Evolutionary conservation across 2,113 vertebrate species (phyloP).

Genomic region (Neotragus pygmaeus): DNA sequence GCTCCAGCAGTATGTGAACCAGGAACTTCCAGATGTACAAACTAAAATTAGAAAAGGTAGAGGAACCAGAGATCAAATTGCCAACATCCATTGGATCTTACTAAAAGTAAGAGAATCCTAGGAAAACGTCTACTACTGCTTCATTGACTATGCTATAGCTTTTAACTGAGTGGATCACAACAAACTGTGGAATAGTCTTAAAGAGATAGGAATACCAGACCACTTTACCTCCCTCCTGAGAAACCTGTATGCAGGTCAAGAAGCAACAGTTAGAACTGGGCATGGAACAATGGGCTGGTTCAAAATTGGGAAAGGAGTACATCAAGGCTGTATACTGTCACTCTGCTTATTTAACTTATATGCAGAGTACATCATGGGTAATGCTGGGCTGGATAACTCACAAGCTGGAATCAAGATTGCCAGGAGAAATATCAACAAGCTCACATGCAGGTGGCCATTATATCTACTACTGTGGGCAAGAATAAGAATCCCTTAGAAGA

Average conservation of each 20-base stretch:
- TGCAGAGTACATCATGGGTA: not conserved
- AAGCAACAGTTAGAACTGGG: not conserved
- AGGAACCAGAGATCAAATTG: not conserved
- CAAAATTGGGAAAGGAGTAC: not conserved
- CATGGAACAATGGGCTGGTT: not conserved
- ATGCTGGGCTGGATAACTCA: not conserved
- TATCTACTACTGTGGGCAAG: not conserved
- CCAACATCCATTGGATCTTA: not conserved
- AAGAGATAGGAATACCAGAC: not conserved
- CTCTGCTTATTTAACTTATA: not conserved
- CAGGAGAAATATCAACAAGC: not conserved
- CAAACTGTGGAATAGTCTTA: not conserved
- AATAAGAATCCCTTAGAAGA: not conserved
- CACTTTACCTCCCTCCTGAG: not conserved
- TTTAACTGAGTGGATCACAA: not conserved
- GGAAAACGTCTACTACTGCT: not conserved
- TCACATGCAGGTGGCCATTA: not conserved
- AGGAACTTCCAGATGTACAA: not conserved
- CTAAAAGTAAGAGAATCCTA: not conserved
- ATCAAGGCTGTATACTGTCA: not conserved
- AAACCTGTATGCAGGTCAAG: not conserved
- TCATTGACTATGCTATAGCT: not conserved
- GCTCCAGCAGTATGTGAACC: not conserved
- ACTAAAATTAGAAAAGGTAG: not conserved
- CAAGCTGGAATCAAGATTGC: not conserved